These are phyloP conservation scores for Mythimna impura DNA, from an alignment of 2,888 invertebrate genomes.

Conservation along the genomic window DNA sequence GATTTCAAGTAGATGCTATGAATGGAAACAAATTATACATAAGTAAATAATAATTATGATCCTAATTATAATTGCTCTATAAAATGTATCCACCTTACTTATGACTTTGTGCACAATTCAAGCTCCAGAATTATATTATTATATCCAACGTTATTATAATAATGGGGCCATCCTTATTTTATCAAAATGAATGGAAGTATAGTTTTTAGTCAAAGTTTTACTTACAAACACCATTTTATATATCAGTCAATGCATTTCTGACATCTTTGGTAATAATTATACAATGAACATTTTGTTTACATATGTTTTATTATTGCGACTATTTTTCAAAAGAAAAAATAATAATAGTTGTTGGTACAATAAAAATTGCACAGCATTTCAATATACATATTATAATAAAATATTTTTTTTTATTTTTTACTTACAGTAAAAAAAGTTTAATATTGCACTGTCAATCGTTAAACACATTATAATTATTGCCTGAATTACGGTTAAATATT, in stretches of 20 bases:
- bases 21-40: conserved; percentile 60
- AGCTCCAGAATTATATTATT: conserved; percentile 75
- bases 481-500: conserved; percentile 66
- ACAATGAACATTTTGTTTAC: conserved; percentile 68
- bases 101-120: conserved; percentile 85
- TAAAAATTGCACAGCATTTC: conserved; percentile 83
- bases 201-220: conserved; percentile 69
- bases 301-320: conserved; percentile 68
- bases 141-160: conserved; percentile 68
- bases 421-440: conserved; percentile 87
- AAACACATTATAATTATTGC: conserved; percentile 76
- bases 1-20: conserved; percentile 63
- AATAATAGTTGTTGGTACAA: conserved; percentile 74
- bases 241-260: conserved; percentile 78
- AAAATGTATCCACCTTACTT: conserved; percentile 72
- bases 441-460: conserved; percentile 86
- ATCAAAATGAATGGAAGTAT: conserved; percentile 77
- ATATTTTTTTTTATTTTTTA: conserved; percentile 80
- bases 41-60: conserved; percentile 64
- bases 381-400: conserved; percentile 72
- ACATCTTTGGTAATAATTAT: conserved; percentile 85
- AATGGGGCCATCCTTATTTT: conserved; percentile 74
- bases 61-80: conserved; percentile 67
- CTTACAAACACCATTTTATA: conserved; percentile 73
- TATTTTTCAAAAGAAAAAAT: conserved; percentile 69